Conservation (phyloP, 2,113 vertebrate genomes). For the Nyctereutes procyonoides region DNA sequence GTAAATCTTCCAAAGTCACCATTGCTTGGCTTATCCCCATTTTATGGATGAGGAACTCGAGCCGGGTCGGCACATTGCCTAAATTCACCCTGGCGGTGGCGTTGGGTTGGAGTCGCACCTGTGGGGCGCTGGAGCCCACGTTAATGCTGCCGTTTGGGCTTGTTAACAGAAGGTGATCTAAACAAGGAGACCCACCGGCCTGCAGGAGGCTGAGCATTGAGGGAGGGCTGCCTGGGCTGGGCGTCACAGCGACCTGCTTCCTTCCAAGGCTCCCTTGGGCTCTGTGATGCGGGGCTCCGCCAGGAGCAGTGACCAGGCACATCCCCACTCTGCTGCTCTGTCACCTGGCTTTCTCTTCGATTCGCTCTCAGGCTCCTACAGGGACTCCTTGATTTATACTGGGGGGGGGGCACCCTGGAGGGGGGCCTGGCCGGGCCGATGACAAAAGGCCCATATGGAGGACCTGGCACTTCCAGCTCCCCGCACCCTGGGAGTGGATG, state of each 20-base stretch:
- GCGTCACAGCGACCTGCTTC: fast-evolving
- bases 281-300: background rate
- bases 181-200: background rate
- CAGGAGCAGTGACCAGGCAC: fast-evolving
- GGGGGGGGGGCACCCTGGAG: no score
- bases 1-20: background rate
- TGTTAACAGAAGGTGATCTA: no score
- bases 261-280: background rate
- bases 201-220: background rate
- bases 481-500: background rate
- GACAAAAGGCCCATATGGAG: no score
- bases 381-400: no score
- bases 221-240: background rate
- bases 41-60: background rate
- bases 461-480: fast-evolving
- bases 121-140: background rate
- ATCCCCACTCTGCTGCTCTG: background rate
- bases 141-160: background rate
- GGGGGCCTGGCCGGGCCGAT: background rate
- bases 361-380: fast-evolving
- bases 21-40: background rate
- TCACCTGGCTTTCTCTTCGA: fast-evolving
- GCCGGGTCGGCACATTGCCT: background rate
- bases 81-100: background rate
- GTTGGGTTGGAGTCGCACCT: background rate